A percentile compares a stretch with the other conserved stretches of the same genome.
Evolutionary conservation across 2,113 vertebrate species (phyloP).

Genomic region (Arothron firmamentum): DNA sequence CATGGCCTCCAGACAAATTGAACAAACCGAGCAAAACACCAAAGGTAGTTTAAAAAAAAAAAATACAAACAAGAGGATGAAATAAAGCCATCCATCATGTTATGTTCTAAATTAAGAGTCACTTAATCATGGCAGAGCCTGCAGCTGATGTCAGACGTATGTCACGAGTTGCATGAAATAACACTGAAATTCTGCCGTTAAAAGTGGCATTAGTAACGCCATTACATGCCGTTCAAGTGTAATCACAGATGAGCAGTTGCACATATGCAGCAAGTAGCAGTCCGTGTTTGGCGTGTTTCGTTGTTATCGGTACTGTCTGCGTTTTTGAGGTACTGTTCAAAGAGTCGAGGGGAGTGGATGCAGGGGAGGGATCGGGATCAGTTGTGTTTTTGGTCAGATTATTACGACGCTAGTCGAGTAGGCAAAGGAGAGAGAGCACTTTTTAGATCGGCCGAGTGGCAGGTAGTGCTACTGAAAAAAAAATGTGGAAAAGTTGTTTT

Average conservation of each 20-base stretch:
- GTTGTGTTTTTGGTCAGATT: conserved; percentile 65
- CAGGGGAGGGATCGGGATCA: conserved; percentile 19
- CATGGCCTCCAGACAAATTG: conserved; percentile 36
- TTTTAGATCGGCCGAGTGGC: conserved; percentile 64
- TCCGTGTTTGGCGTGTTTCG: conserved; percentile 39
- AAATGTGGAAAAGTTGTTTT: neutral
- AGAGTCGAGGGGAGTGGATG: conserved; percentile 25
- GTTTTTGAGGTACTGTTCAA: conserved; percentile 44
- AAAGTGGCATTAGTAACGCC: conserved; percentile 2
- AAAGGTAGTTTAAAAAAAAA: neutral
- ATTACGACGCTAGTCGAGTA: conserved; percentile 48
- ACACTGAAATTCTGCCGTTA: neutral
- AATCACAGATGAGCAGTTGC: conserved; percentile 23
- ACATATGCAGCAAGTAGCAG: conserved; percentile 25
- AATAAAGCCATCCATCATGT: neutral
- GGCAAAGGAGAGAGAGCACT: conserved; percentile 65
- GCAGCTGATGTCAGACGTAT: no score
- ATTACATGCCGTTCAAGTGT: conserved; percentile 1
- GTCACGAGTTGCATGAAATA: neutral
- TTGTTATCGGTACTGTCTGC: conserved; percentile 45
- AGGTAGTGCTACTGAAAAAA: conserved; percentile 60
- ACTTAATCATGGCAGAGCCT: no score
- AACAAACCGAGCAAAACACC: conserved; percentile 37
- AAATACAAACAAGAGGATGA: conserved; percentile 8
- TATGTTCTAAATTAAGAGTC: no score